These are phyloP conservation scores for Oryzias celebensis DNA, from an alignment of 2,113 vertebrate species.

Conservation along the genomic window DNA sequence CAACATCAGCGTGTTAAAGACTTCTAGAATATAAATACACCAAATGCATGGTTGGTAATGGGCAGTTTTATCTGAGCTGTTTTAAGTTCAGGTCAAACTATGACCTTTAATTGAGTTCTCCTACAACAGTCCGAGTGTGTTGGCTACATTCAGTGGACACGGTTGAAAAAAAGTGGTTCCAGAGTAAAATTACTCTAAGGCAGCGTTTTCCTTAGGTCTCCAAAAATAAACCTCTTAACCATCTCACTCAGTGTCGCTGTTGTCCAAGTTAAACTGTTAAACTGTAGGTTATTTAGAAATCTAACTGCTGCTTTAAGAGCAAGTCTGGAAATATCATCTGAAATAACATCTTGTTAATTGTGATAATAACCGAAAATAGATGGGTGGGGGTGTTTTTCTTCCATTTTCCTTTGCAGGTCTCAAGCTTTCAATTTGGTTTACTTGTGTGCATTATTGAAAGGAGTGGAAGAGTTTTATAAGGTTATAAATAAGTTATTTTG, in stretches of 20 bases:
- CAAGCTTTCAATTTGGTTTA: constrained; percentile 1
- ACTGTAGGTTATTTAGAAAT: constrained; percentile 40
- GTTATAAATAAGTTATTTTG: no score
- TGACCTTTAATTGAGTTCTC: constrained; percentile 40
- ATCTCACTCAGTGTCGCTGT: constrained; percentile 51
- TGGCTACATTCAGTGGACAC: constrained; percentile 32
- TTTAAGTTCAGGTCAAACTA: constrained; percentile 27
- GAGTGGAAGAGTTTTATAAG: no score
- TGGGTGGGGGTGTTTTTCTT: constrained; percentile 38
- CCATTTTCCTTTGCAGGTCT: constrained; percentile 12
- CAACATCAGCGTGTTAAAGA: background rate
- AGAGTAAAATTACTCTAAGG: constrained; percentile 44
- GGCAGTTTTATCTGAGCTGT: constrained; percentile 6
- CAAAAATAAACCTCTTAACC: constrained; percentile 58
- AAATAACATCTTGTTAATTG: constrained; percentile 49
- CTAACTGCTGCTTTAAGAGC: constrained; percentile 21
- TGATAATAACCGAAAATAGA: constrained; percentile 40
- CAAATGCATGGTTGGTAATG: constrained; percentile 7
- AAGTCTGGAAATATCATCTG: constrained; percentile 39
- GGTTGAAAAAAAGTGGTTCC: constrained; percentile 49
- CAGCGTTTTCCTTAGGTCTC: constrained; percentile 46
- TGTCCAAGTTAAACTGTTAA: constrained; percentile 53
- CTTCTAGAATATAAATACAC: constrained; percentile 11
- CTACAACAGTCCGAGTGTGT: constrained; percentile 8
- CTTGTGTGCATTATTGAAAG: background rate